Evolutionary conservation across 64 coral and sea anemone species (phyloP).

Genomic region (Actinia equina): DNA sequence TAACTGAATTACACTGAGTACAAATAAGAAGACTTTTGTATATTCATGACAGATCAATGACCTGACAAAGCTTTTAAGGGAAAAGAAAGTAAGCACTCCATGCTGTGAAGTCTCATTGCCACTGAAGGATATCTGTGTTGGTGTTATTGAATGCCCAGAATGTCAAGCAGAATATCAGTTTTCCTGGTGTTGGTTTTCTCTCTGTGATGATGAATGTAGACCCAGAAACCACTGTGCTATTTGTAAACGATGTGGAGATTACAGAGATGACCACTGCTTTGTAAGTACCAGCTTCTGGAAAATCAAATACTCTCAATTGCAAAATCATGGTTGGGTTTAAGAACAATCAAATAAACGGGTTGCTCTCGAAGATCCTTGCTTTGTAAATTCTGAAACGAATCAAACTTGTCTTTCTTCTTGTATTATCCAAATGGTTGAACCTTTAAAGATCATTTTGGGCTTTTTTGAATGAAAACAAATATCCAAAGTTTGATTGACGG

Average conservation of each 20-base stretch:
- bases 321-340: too few species aligned
- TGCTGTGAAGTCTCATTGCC: slow-evolving; percentile 26
- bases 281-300: slow-evolving; percentile 24
- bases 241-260: slow-evolving; percentile 44
- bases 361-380: too few species aligned
- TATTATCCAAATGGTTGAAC: too few species aligned
- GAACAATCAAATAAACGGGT: too few species aligned
- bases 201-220: slow-evolving; percentile 48
- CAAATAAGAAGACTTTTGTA: not conserved
- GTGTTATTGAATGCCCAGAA: slow-evolving; percentile 28
- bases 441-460: too few species aligned
- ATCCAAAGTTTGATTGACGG: too few species aligned
- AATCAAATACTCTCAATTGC: too few species aligned
- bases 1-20: too few species aligned
- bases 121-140: slow-evolving; percentile 25
- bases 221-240: slow-evolving; percentile 45
- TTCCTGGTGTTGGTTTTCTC: slow-evolving; percentile 20
- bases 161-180: slow-evolving; percentile 32
- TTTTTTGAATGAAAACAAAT: too few species aligned
- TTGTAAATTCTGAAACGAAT: too few species aligned
- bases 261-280: slow-evolving; percentile 46
- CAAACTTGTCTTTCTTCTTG: too few species aligned
- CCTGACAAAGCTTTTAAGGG: not conserved
- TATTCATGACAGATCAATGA: slow-evolving; percentile 1
- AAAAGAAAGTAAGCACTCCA: not conserved